Percentiles rank a stretch among this genome's conserved stretches.
These are phyloP conservation scores for Shinisaurus crocodilurus DNA, from an alignment of 2,113 vertebrate species.

Conservation along the genomic window DNA sequence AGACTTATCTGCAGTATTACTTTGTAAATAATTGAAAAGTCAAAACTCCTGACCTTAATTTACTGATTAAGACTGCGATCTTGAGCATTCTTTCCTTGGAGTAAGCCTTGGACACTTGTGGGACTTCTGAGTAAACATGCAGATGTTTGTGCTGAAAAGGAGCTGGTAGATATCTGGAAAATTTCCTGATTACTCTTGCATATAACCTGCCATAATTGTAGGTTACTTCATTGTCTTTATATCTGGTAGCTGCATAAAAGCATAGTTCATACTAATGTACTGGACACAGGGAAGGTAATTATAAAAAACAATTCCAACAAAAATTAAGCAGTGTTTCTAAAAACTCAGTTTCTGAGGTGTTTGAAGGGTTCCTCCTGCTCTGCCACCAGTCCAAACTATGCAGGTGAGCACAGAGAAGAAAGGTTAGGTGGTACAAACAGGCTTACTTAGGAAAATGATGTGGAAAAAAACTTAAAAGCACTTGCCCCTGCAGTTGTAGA, in stretches of 20 bases:
- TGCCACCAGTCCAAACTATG: no score
- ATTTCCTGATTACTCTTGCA: neutral
- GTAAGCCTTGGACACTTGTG: neutral
- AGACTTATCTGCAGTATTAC: neutral
- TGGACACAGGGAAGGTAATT: neutral
- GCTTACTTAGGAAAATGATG: neutral
- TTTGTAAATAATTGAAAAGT: neutral
- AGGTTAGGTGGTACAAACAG: neutral
- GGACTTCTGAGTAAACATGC: neutral
- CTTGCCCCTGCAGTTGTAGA: neutral
- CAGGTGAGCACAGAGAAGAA: neutral
- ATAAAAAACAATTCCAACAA: neutral
- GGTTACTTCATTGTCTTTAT: neutral
- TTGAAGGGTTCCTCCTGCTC: no score
- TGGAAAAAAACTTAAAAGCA: neutral
- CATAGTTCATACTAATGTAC: neutral
- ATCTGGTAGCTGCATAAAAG: neutral
- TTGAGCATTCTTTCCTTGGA: neutral
- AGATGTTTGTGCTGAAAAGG: neutral
- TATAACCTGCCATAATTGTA: constrained; percentile 16
- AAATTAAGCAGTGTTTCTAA: neutral
- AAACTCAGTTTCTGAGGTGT: no score
- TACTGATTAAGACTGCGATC: neutral
- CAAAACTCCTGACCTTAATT: neutral
- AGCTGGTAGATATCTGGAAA: neutral